These are phyloP conservation scores for Hedychridium roseum DNA, from an alignment of 2,888 invertebrate species.

Conservation along the genomic window DNA sequence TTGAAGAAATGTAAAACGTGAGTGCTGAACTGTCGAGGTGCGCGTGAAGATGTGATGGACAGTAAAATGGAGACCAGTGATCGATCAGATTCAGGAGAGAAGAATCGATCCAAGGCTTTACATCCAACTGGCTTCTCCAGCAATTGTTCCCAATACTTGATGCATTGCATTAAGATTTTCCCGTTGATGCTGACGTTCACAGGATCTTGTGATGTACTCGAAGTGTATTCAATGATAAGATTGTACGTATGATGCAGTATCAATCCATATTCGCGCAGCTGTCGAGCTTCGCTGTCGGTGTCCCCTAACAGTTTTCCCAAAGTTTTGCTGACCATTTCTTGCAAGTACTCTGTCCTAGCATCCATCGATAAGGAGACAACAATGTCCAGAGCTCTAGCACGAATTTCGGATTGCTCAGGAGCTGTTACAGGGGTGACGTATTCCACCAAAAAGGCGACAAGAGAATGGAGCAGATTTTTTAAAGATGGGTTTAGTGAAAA, in stretches of 20 bases:
- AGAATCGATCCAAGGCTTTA: constrained; percentile 84
- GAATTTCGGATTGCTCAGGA: constrained; percentile 72
- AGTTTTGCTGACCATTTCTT: constrained; percentile 71
- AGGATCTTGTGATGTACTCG: constrained; percentile 50
- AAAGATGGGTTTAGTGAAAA: constrained; percentile 72
- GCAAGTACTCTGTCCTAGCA: constrained; percentile 77
- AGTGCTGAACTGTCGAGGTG: constrained; percentile 76
- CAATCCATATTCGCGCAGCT: constrained; percentile 71
- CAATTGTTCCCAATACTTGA: constrained; percentile 87
- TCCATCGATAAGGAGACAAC: constrained; percentile 82
- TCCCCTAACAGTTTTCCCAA: constrained; percentile 73
- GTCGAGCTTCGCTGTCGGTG: constrained; percentile 72
- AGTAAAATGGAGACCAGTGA: constrained; percentile 82
- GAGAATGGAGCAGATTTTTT: constrained; percentile 71
- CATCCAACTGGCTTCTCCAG: constrained; percentile 84
- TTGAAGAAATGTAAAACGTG: constrained; percentile 84
- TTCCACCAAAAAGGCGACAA: constrained; percentile 73
- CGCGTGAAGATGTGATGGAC: constrained; percentile 79
- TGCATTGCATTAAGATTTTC: constrained; percentile 72
- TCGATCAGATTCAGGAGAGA: constrained; percentile 72
- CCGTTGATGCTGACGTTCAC: constrained; percentile 67
- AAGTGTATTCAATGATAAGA: constrained; percentile 72
- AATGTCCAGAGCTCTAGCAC: constrained; percentile 72
- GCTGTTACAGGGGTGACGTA: constrained; percentile 66
- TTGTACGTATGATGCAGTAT: constrained; percentile 75